Base-by-base conservation (phyloP, 2,113 vertebrate genomes). In the Geococcyx californianus region DNA sequence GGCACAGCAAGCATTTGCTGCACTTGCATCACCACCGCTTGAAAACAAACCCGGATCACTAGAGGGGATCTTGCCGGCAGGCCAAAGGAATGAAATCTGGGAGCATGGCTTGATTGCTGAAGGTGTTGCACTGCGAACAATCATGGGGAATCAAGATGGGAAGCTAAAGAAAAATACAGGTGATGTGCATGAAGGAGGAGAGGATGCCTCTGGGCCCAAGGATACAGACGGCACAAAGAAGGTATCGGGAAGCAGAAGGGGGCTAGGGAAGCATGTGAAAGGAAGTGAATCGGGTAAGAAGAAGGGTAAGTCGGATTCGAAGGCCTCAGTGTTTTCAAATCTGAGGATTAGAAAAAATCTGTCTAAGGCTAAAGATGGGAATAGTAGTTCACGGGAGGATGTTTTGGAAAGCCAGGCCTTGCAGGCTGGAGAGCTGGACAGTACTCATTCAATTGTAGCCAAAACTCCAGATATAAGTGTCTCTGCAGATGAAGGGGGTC, bases 121-220 rank as follows among this genome's bases (percentile, higher is more conserved):
- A 91, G 96, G 98, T n/a, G 97, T 79, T 78, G 98, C 95, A 11
- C 95, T 92, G 94, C 95, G 76, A 63, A 94, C 94, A 94, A 97
- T 96, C 96, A 99, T 99, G 99, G 99, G 99, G 68, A 99, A 99
- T 96, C 99, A 99, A 96, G 99, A 99, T 91, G 99, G 98, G 26
- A 99, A 99, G 97, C 98, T 98, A 23, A 99, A 97, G 98, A 98
- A 97, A 96, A 98, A 98, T 67, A 76, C 98, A 93, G 96, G 98
- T 97, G 98, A 98, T 95, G 97, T 95, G 51, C 98, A 95, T 76
- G 98, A 97, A 97, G 97, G 97, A 97, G 95, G 93, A n/a, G 98
- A 99, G 64, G 98, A 98, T 92, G 98, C 95, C 25, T 97, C 93
- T 90, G 98, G 98, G 98, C 98, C 98, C 85, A 98, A 97, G 94